These are phyloP conservation scores for Marmota monax DNA, from an alignment of 2,113 vertebrate species.

Conservation along the genomic window DNA sequence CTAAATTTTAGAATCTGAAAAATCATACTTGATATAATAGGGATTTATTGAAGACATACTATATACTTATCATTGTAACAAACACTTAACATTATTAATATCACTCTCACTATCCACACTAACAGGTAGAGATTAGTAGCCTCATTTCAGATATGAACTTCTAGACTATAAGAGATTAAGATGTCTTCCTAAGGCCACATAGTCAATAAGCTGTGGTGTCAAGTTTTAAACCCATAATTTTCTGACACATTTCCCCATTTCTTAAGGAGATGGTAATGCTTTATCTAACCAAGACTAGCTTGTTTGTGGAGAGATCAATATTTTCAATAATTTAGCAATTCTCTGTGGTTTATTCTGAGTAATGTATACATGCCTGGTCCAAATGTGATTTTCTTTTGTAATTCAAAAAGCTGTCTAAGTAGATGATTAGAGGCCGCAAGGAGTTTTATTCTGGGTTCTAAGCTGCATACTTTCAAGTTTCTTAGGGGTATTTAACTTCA, in stretches of 20 bases:
- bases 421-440: constrained; percentile 52
- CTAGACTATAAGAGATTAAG: neutral
- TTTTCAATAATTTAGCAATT: neutral
- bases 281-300: constrained; percentile 5
- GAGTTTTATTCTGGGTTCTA: constrained; percentile 54
- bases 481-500: constrained; percentile 71
- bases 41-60: neutral
- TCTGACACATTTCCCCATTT: neutral
- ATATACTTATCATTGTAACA: neutral
- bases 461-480: constrained; percentile 55
- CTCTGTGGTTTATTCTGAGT: neutral
- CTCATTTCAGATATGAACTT: neutral
- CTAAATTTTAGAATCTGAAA: neutral
- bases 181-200: neutral
- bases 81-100: neutral
- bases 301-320: neutral
- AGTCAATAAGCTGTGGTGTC: neutral
- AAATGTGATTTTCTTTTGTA: constrained; percentile 47
- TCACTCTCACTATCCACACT: neutral
- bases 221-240: neutral
- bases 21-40: neutral
- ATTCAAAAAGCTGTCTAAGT: constrained; percentile 53
- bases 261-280: neutral
- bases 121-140: neutral
- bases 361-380: neutral